Conservation (phyloP, 2,888 invertebrate genomes). For the Tenthredo amoena region DNA sequence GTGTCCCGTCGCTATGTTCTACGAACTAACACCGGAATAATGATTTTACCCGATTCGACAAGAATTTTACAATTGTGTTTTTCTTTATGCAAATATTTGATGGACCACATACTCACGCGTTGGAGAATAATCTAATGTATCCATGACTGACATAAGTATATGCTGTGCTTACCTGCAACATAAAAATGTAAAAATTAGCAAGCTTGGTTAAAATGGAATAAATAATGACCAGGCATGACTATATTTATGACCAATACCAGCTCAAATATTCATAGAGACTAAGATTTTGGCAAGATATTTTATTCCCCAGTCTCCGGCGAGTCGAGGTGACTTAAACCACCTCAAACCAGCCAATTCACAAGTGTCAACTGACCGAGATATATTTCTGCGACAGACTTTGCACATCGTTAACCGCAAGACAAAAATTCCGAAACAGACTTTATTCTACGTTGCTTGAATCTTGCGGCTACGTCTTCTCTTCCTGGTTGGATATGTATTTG, state of each 20-base stretch:
- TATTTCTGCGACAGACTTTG: neutral
- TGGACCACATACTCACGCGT: neutral
- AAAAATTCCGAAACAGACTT: neutral
- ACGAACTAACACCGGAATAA: slow-evolving; percentile 31
- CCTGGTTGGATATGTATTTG: neutral
- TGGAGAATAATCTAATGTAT: neutral
- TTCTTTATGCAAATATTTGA: neutral
- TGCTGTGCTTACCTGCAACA: slow-evolving; percentile 28
- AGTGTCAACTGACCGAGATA: slow-evolving; percentile 13
- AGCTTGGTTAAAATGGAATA: neutral
- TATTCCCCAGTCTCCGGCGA: neutral
- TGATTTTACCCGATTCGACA: neutral
- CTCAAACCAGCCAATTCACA: neutral
- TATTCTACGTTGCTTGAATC: neutral
- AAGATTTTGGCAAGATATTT: neutral
- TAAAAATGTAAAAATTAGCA: neutral
- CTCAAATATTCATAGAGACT: neutral
- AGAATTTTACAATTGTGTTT: neutral
- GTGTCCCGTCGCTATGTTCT: slow-evolving; percentile 21
- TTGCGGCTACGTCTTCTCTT: neutral
- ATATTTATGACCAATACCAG: neutral
- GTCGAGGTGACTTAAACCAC: neutral
- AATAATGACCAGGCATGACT: neutral
- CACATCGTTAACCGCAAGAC: slow-evolving; percentile 1
- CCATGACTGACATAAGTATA: neutral